Evolutionary conservation across 1,140 invertebrate species (phyloP), one percentile per base, ranked within the genome.

Genomic region (Drosophila yakuba): DNA sequence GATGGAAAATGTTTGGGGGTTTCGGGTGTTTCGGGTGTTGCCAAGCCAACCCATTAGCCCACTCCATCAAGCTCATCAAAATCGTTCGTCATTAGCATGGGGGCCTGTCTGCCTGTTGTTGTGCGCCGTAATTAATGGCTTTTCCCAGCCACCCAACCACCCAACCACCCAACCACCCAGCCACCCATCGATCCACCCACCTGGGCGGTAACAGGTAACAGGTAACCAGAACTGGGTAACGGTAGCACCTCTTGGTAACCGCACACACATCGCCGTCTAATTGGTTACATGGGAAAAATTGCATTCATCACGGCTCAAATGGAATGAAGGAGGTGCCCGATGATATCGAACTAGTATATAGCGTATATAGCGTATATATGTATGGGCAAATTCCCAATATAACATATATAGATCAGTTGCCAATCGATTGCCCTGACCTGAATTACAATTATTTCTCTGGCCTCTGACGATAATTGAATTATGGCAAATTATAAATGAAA

Each of bases 31-130:
- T 55, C n/a, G 41, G 32, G 44, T 58, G 64, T 71, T 55, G 12
- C 51, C 67, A 58, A 28, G 64, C 63, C 52, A 71, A 71, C 67
- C 51, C 57, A 71, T 71, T 71, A 71, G 67, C 64, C 64, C 64
- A 71, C 67, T 71, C 66, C 66, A 71, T 58, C 36, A 41, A 44
- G 43, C 67, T 71, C 67, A 71, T 71, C 63, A 50, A 11, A 41
- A 63, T 48, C 35, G 63, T 17, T 32, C 63, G 63, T 64, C 67
- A 71, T 71, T 71, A 71, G 51, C 67, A 71, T 71, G 45, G 43
- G 35, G 39, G 35, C 38, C 12, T 39, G 11, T 12, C 32, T 17
- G 39, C 23, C 14, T 5, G 60, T 45, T 66, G 60, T 66, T 68
- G 64, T 64, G 64, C 23, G 52, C 36, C 44, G 25, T 71, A 71